Conservation (phyloP, 2,888 invertebrate species). For the Alentia gelatinosa region DNA sequence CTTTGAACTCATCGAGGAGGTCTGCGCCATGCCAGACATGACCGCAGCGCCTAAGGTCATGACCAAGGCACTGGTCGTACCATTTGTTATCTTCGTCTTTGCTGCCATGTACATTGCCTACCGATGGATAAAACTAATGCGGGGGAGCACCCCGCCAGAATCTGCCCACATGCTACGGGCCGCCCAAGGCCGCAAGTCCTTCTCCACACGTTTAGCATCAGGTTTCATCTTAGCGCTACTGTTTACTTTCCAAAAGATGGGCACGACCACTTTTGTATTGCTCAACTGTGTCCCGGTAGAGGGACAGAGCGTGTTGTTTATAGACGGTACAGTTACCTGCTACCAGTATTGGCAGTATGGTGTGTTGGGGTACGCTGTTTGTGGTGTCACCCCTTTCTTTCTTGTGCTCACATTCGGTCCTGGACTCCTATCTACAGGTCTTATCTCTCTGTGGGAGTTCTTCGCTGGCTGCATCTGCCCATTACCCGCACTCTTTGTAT, state of each 20-base stretch:
- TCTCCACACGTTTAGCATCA: conserved; percentile 59
- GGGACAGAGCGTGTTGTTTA: conserved; percentile 62
- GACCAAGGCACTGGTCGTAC: conserved; percentile 63
- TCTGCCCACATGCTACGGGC: conserved; percentile 23
- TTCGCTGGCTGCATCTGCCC: conserved; percentile 64
- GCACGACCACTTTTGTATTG: conserved; percentile 63
- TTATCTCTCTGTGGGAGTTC: conserved; percentile 61
- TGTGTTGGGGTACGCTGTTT: conserved; percentile 58
- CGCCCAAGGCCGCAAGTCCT: conserved; percentile 53
- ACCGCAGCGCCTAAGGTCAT: conserved; percentile 61
- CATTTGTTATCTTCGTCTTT: conserved; percentile 62
- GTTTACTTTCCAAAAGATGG: conserved; percentile 66
- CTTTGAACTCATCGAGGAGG: conserved; percentile 63
- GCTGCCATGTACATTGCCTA: conserved; percentile 58
- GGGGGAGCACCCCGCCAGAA: conserved; percentile 15
- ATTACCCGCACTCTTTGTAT: conserved; percentile 60
- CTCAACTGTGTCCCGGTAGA: conserved; percentile 66
- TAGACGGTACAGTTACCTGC: conserved; percentile 63
- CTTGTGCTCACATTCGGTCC: conserved; percentile 65
- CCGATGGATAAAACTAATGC: conserved; percentile 33
- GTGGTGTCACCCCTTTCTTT: conserved; percentile 62
- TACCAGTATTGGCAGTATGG: conserved; percentile 60
- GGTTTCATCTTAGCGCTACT: conserved; percentile 63
- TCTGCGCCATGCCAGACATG: conserved; percentile 61
- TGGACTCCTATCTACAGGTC: conserved; percentile 52